Evolutionary conservation across 2,888 invertebrate species (phyloP), one percentile per base, ranked within the genome.

Genomic region (Holacanthella duospinosa): DNA sequence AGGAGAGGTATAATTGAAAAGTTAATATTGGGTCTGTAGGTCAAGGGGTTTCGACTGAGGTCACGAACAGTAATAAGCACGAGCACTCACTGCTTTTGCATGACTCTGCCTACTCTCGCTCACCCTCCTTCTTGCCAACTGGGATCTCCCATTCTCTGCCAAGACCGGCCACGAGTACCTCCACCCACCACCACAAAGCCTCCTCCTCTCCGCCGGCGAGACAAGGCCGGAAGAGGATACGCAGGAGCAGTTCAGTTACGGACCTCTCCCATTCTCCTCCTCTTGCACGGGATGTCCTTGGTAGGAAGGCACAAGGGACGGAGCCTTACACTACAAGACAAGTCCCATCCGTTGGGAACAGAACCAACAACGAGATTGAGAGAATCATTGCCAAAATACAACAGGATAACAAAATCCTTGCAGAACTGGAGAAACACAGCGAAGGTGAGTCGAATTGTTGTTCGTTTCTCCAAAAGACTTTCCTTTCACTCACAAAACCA

Each of bases 321-420:
- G 70, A 71, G 67, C 68, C 69, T 66, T 66, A 68, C 64, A 66
- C 71, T 68, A 70, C 71, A 64, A 24, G 26, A 55, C 55, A 21
- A 2, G 16, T 26, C 55, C n/a, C n/a, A n/a, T n/a, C n/a, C n/a
- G 26, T 27, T 27, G 36, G 36, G 16, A 36, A 36, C 16, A 36
- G 9, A 12, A 29, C 29, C 60, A 71, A 68, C 68, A 68, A 71
- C 74, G 92, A 93, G 80, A 92, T 93, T 77, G 92, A 93, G 79
- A 84, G 90, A 76, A 90, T 93, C 78, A 92, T 93, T 89, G 92
- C 92, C 73, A 93, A 93, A 82, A 90, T 93, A 75, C 92, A 93
- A 79, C 93, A 92, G 76, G 83, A 83, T 71, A 77, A 77, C 72
- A 75, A 74, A 70, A 88, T 93, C 75, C 82, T 93, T 75, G 92